phyloP scores from a whole-genome alignment of 2,113 vertebrate genomes.

The Solea senegalensis region DNA sequence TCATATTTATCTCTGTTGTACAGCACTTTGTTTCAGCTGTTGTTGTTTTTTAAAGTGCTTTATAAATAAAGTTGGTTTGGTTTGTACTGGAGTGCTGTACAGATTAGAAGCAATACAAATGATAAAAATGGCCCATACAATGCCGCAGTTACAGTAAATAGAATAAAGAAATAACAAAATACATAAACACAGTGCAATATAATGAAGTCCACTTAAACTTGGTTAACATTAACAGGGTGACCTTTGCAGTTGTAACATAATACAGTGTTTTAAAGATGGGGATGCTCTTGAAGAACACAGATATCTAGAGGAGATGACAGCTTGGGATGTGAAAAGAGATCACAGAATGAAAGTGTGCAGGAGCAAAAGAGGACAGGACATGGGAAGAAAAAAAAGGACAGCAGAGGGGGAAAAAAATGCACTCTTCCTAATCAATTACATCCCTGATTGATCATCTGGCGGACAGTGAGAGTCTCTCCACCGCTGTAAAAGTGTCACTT shows the following conservation, averaged over 20 bases:
- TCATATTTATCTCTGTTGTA: no score
- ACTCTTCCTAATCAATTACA: conserved; percentile 67
- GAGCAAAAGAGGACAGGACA: background rate
- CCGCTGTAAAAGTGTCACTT: conserved; percentile 55
- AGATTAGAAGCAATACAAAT: no score
- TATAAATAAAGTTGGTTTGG: no score
- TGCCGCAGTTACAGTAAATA: no score
- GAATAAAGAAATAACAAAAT: no score
- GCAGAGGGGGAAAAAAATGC: conserved; percentile 8
- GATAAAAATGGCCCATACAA: no score
- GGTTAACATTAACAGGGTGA: background rate
- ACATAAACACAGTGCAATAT: no score
- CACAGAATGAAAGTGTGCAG: background rate
- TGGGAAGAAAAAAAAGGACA: background rate
- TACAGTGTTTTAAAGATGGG: background rate
- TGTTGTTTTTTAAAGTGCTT: no score
- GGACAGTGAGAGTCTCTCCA: conserved; percentile 49
- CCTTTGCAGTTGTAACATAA: background rate
- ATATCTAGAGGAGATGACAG: background rate
- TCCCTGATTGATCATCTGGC: conserved; percentile 60
- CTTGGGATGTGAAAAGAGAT: background rate
- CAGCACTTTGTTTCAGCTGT: no score
- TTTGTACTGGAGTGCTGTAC: no score
- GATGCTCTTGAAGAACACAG: background rate
- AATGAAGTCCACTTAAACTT: no score